Evolutionary conservation across 2,113 vertebrate species (phyloP).

Genomic region (Salminus brasiliensis): DNA sequence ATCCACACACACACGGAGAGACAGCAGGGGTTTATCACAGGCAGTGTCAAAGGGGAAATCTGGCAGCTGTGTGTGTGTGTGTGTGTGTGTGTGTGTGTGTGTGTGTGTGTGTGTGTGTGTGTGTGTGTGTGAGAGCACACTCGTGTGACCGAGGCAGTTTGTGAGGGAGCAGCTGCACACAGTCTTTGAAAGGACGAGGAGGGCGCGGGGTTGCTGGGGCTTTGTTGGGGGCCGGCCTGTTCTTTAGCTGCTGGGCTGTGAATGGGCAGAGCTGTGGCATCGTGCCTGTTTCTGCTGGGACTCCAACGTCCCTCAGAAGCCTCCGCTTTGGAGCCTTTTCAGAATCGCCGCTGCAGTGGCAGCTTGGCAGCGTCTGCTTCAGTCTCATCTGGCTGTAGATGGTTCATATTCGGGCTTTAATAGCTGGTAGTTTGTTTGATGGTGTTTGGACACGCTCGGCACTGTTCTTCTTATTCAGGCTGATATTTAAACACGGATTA

Average conservation of each 20-base stretch:
- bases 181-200: constrained; percentile 57
- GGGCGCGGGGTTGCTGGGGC: constrained; percentile 40
- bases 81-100: too few species aligned
- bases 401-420: neutral
- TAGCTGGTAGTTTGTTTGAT: neutral
- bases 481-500: neutral
- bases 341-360: constrained; percentile 61
- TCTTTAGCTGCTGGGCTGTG: constrained; percentile 63
- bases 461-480: neutral
- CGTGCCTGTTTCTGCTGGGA: constrained; percentile 59
- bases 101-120: too few species aligned
- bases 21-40: neutral
- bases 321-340: constrained; percentile 43
- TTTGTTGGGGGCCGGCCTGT: constrained; percentile 62
- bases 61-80: too few species aligned
- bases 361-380: constrained; percentile 40
- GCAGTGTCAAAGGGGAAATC: constrained; percentile 40
- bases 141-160: constrained; percentile 51
- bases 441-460: neutral
- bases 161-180: constrained; percentile 69
- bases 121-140: too few species aligned
- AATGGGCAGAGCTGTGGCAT: constrained; percentile 63
- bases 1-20: constrained; percentile 10
- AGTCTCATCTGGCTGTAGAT: neutral
- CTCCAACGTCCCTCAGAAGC: constrained; percentile 51